phyloP scores from a whole-genome alignment of 2,888 invertebrate genomes.

The Drosophila lacicola region DNA sequence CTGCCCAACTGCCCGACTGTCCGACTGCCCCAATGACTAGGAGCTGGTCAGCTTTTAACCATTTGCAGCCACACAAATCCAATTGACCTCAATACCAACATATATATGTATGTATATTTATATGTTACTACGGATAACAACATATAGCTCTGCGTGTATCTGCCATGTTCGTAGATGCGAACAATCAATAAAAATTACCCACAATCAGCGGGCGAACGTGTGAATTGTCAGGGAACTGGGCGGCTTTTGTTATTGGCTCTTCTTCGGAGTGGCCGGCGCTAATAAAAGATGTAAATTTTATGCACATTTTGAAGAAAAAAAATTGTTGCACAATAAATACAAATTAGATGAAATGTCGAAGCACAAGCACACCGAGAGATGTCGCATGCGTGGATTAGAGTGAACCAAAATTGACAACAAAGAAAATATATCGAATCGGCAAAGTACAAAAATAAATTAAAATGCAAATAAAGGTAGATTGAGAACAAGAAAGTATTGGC shows the following conservation, averaged over 20 bases:
- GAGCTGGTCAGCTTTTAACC: not conserved
- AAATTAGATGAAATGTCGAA: conserved; percentile 71
- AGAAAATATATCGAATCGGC: conserved; percentile 1
- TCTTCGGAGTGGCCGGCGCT: conserved; percentile 29
- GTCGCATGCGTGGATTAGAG: conserved; percentile 25
- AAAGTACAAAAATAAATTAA: not conserved
- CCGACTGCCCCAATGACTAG: not conserved
- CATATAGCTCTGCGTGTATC: conserved; percentile 12
- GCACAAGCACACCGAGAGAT: conserved; percentile 11
- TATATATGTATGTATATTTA: not conserved
- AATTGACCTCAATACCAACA: conserved; percentile 64
- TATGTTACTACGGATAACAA: not conserved
- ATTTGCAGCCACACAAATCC: conserved; percentile 35
- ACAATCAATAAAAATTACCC: conserved; percentile 64
- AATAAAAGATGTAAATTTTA: conserved; percentile 77
- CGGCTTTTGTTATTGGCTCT: conserved; percentile 11
- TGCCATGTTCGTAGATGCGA: conserved; percentile 37
- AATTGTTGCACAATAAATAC: conserved; percentile 73
- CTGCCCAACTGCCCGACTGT: conserved; percentile 7
- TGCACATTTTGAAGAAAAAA: conserved; percentile 64
- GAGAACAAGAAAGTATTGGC: not conserved
- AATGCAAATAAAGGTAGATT: not conserved
- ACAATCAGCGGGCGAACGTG: conserved; percentile 37
- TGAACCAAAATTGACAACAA: conserved; percentile 34
- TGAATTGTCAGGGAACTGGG: conserved; percentile 19